Base-by-base conservation (phyloP, 2,888 invertebrate genomes). In the Metalampra italica region DNA sequence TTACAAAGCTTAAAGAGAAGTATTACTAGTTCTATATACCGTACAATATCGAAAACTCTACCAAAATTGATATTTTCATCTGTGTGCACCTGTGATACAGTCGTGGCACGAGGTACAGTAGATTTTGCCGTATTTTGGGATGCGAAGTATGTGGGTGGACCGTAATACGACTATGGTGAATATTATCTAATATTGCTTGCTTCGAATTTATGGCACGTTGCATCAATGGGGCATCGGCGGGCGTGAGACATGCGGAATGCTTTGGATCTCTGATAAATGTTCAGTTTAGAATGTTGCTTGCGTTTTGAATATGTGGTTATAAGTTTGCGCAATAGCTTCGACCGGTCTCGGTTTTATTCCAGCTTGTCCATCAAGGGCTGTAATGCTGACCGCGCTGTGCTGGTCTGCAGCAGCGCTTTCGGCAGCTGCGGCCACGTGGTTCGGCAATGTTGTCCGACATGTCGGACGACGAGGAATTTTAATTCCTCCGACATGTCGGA, bases 141-240 rank as follows among this genome's bases (percentile, higher is more conserved):
- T 53, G 52, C 53, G 52, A 48, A 51, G 39, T 49, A 58, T 56
- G 63, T 63, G 60, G 61, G 60, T 30, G 47, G 60, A 50, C 15
- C 45, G 54, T 53, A 51, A 46, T 51, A 47, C 49, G 47, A 49
- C 34, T 47, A 47, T 41, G 29, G 46, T 7, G 41, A 46, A 46
- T 46, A 41, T 41, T 46, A 41, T 38, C 30, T 45, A 45, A 45
- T 45, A 39, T 39, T 39, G 15, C 45, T 8, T 1, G 39, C 7
- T 37, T 30, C 9, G 34, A 40, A 46, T 46, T 46, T 46, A 46
- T 46, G n/a, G 46, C 22, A 22, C 32, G 15, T 14, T n/a, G 32
- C 29, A 29, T 9, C 30, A 45, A 46, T 46, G 38, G 22, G 22
- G 34, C 29, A 12, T 13, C 29, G 4, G n/a, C 29, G 12, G 8